Conservation (phyloP, 1,140 invertebrate species). For the Ostrea denselamellosa region DNA sequence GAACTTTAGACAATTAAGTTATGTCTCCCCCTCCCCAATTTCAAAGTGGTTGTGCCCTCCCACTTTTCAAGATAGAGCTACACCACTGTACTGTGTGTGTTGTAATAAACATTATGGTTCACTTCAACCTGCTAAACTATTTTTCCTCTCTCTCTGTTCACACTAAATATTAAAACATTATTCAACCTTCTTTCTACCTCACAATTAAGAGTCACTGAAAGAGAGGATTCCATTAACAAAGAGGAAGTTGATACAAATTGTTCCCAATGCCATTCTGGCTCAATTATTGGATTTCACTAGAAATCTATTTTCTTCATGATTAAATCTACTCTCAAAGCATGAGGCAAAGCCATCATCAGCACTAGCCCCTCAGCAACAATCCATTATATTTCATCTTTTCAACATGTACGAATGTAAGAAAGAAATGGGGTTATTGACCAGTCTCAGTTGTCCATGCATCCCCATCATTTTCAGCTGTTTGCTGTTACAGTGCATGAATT, state of each 20-base stretch:
- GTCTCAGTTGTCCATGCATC: neutral
- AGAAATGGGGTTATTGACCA: neutral
- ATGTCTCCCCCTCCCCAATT: too few species aligned
- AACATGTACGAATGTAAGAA: neutral
- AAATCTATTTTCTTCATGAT: neutral
- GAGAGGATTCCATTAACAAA: neutral
- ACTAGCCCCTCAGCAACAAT: neutral
- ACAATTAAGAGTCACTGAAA: too few species aligned
- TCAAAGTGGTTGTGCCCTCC: too few species aligned
- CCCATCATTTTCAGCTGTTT: neutral
- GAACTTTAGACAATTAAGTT: too few species aligned
- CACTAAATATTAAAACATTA: too few species aligned
- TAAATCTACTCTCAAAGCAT: neutral
- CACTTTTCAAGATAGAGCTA: too few species aligned
- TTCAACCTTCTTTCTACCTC: too few species aligned
- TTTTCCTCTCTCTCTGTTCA: too few species aligned
- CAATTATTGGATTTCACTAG: constrained; percentile 20
- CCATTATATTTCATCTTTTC: neutral
- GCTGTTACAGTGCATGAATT: neutral
- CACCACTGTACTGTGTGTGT: too few species aligned
- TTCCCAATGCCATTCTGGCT: neutral
- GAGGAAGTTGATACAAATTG: neutral
- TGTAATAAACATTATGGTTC: too few species aligned
- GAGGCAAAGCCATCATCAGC: neutral
- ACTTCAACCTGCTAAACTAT: too few species aligned